Conservation (phyloP, 2,888 invertebrate genomes). For the Tridacna gigas region DNA sequence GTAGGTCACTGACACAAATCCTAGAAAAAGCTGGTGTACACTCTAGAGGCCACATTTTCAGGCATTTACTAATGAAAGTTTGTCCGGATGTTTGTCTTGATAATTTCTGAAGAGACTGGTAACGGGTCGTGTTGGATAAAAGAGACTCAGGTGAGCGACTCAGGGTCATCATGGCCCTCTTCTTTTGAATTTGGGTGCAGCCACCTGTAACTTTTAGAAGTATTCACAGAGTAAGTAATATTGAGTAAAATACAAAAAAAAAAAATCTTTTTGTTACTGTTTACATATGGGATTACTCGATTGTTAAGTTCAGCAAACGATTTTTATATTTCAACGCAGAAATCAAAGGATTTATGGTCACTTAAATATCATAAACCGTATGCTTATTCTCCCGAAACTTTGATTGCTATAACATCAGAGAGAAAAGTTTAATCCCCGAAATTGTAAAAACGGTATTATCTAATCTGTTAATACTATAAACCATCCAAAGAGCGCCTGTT, state of each 20-base stretch:
- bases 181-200: too few species aligned
- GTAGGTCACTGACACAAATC: too few species aligned
- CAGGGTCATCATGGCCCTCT: too few species aligned
- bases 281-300: slow-evolving; percentile 11
- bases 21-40: too few species aligned
- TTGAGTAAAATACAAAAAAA: background rate
- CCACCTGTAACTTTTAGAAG: too few species aligned
- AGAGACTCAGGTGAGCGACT: too few species aligned
- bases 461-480: slow-evolving; percentile 16
- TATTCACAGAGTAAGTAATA: too few species aligned
- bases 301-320: background rate
- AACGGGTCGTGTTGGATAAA: too few species aligned
- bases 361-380: background rate
- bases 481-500: background rate
- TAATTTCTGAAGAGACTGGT: too few species aligned
- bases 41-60: too few species aligned
- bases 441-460: slow-evolving; percentile 17
- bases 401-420: slow-evolving; percentile 4
- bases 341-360: slow-evolving; percentile 2
- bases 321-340: slow-evolving; percentile 4
- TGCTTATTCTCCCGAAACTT: slow-evolving; percentile 1
- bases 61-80: too few species aligned
- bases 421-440: background rate
- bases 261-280: background rate
- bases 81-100: too few species aligned